Base-by-base conservation (phyloP, 2,113 vertebrate species). In the Rissa tridactyla region DNA sequence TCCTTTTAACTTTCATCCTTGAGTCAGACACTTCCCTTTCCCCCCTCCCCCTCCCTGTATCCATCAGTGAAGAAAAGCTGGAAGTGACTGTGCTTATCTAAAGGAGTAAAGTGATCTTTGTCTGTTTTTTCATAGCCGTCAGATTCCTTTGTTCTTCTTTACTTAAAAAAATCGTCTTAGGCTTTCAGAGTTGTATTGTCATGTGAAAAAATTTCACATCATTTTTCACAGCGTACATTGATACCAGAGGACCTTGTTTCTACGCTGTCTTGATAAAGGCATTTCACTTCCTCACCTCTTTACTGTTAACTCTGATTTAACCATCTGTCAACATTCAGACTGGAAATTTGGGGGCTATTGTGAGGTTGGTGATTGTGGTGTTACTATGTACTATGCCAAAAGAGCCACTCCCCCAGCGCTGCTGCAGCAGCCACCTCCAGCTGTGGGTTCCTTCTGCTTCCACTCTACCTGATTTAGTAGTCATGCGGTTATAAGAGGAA, bases 1-100 rank as follows among this genome's bases (percentile, higher is more conserved):
- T 47, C 11, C 32, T 62, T 76, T 65, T 61, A 12, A 12, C 30
- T 93, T 90, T 46, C 6, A 36, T 76, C 42, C 22, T 70, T 73
- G 42, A 83, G 60, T 78, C 51, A 90, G 8, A 38, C 20, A 46
- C 64, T 96, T 97, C 79, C 78, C 27, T 85, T 84, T 80, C 23
- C 44, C 78, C 11, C 6, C 22, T 22, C 9, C 23, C 44, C 29
- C 40, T 68, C 82, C 34, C 29, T 51, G 18, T 40, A 76, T 71
- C 80, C 60, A 81, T 73, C 51, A 75, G n/a, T 68, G 75, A 92
- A 92, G 93, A 96, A 94, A 86, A 95, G 76, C 86, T 95, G 95
- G 82, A 95, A 96, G 83, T 89, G 69, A 64, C 77, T 91, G 72
- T 92, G 81, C 83, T 96, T 94, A 92, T 92, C n/a, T 91, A 40